Conservation (phyloP, 2,113 vertebrate species). For the Seriola dumerili region DNA sequence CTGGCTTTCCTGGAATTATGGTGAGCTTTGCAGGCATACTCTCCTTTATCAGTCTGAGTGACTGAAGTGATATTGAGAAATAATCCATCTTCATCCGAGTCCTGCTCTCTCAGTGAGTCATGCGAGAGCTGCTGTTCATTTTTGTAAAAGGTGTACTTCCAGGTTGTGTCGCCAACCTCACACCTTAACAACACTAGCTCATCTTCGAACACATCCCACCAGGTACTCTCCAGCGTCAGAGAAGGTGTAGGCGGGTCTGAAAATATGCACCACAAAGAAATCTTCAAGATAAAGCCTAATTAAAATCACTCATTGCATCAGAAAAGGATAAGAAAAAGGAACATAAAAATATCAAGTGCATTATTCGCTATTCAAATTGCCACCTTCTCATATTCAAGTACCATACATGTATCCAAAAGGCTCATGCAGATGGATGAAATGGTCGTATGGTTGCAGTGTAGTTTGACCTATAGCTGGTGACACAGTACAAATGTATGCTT, state of each 20-base stretch:
- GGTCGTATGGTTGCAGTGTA: not conserved
- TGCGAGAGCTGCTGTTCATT: not conserved
- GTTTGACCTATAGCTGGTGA: not conserved
- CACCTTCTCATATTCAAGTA: not conserved
- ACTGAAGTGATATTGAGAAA: constrained; percentile 6
- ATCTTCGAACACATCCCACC: constrained; percentile 57
- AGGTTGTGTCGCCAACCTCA: not conserved
- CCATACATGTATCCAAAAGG: not conserved
- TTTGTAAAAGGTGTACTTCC: constrained; percentile 54
- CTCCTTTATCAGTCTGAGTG: not conserved
- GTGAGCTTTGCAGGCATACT: constrained; percentile 47
- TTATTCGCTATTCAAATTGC: not conserved
- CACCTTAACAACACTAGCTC: constrained; percentile 45
- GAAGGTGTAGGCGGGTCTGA: constrained; percentile 54
- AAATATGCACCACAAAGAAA: not conserved
- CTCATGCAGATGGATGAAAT: not conserved
- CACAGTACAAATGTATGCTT: not conserved
- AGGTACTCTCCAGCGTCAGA: constrained; percentile 12
- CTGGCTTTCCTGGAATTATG: not conserved
- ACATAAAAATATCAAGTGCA: not conserved
- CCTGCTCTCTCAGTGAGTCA: too few species aligned
- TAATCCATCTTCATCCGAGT: fast-evolving
- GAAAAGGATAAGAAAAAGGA: not conserved
- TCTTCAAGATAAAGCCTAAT: not conserved
- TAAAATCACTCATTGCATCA: not conserved